A percentile compares a stretch with the other conserved stretches of the same genome.
phyloP scores from a whole-genome alignment of 2,113 vertebrate species.

The Pitta sordida region DNA sequence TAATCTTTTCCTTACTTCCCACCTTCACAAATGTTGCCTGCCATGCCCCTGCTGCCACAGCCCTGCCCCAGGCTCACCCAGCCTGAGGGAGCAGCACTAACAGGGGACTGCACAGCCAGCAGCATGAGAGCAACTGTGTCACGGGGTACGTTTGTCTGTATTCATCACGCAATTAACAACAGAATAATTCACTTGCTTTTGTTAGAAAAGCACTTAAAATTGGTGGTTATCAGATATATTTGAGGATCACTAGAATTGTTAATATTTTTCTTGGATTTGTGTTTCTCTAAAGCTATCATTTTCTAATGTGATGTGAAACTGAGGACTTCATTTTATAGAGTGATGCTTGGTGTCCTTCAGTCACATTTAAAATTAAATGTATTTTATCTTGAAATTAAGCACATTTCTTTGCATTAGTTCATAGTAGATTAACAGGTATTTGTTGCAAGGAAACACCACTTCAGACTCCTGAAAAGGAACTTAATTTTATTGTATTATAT shows the following conservation, averaged over 20 bases:
- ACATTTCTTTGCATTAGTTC: not conserved
- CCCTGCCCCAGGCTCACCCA: too few species aligned
- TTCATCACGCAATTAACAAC: not conserved
- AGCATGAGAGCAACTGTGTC: not conserved
- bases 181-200: not conserved
- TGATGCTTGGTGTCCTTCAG: not conserved
- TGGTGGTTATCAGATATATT: not conserved
- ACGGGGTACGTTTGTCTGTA: not conserved
- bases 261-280: not conserved
- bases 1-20: not conserved
- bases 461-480: not conserved
- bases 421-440: not conserved
- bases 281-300: not conserved
- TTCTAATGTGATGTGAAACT: not conserved
- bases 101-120: not conserved
- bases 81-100: not conserved
- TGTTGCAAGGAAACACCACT: not conserved
- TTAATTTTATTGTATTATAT: not conserved
- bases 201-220: not conserved
- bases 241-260: not conserved
- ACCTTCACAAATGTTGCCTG: not conserved
- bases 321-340: not conserved
- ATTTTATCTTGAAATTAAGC: not conserved
- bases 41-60: not conserved
- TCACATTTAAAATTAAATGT: not conserved